Conservation (phyloP, 2,797 vertebrate species). For the Intellagama lesueurii region DNA sequence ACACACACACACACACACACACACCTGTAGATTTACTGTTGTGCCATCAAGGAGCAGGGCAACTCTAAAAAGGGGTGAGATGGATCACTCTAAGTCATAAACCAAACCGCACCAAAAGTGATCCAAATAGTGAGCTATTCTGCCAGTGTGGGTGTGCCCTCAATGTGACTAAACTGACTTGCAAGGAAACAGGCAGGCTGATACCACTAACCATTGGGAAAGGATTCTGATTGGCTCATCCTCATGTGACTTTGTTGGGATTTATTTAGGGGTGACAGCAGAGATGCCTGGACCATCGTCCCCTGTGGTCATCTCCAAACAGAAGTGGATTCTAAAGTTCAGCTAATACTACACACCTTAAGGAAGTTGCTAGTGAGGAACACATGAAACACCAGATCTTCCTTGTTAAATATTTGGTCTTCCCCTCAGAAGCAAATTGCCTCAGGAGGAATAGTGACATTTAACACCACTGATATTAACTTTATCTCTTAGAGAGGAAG, state of each 20-base stretch:
- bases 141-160: not conserved
- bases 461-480: not conserved
- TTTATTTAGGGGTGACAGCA: not conserved
- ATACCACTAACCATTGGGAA: not conserved
- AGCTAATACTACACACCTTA: not conserved
- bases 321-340: not conserved
- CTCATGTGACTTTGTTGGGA: not conserved
- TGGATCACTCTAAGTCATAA: too few species aligned
- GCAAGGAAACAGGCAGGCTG: not conserved
- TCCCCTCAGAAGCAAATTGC: not conserved
- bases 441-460: not conserved
- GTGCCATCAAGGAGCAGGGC: too few species aligned
- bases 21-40: too few species aligned
- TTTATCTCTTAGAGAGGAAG: not conserved
- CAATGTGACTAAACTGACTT: too few species aligned
- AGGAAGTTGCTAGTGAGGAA: not conserved
- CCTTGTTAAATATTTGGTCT: not conserved
- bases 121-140: too few species aligned
- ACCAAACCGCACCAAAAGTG: too few species aligned
- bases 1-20: too few species aligned
- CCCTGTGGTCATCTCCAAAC: not conserved
- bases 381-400: not conserved
- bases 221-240: slow-evolving; percentile 18
- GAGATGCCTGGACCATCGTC: not conserved
- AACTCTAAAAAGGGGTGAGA: too few species aligned